Evolutionary conservation across 2,797 vertebrate genomes (phyloP).

Genomic region (Zenarchopterus dispar): DNA sequence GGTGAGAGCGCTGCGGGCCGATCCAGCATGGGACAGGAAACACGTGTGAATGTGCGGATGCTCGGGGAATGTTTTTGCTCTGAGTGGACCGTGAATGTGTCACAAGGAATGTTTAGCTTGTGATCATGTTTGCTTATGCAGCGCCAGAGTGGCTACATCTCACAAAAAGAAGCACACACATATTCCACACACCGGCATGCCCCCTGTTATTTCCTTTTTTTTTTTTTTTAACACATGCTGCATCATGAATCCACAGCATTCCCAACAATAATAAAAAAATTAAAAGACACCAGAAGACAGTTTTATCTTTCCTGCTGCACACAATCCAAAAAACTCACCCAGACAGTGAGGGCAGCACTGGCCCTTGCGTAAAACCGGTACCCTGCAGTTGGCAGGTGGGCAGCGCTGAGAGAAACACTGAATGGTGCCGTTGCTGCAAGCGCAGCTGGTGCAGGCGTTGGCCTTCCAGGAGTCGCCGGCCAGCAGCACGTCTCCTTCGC

Average conservation of each 20-base stretch:
- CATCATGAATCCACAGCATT: constrained; percentile 33
- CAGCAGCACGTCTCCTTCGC: constrained; percentile 80
- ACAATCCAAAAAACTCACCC: constrained; percentile 68
- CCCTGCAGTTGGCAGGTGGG: constrained; percentile 80
- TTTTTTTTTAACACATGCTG: constrained; percentile 13
- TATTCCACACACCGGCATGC: constrained; percentile 28
- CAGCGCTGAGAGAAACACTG: constrained; percentile 86
- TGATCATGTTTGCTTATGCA: constrained; percentile 60
- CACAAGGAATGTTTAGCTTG: constrained; percentile 69
- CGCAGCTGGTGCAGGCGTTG: constrained; percentile 87
- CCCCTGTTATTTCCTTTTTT: constrained; percentile 27
- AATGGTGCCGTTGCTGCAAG: constrained; percentile 84
- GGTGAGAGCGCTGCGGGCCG: constrained; percentile 45
- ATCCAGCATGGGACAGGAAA: constrained; percentile 73
- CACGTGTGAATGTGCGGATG: constrained; percentile 82
- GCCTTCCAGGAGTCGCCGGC: constrained; percentile 85
- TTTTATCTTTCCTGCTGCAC: constrained; percentile 3
- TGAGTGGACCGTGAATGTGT: constrained; percentile 40
- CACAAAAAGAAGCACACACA: constrained; percentile 36
- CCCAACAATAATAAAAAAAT: constrained; percentile 19
- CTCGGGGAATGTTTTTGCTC: constrained; percentile 76
- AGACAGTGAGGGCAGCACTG: constrained; percentile 88
- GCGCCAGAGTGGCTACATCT: constrained; percentile 64
- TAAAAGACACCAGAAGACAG: constrained; percentile 9
- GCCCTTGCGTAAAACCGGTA: constrained; percentile 86